A percentile compares a stretch with the other conserved stretches of the same genome.
Evolutionary conservation across 1,140 invertebrate genomes (phyloP).

Genomic region (Cydia amplana): DNA sequence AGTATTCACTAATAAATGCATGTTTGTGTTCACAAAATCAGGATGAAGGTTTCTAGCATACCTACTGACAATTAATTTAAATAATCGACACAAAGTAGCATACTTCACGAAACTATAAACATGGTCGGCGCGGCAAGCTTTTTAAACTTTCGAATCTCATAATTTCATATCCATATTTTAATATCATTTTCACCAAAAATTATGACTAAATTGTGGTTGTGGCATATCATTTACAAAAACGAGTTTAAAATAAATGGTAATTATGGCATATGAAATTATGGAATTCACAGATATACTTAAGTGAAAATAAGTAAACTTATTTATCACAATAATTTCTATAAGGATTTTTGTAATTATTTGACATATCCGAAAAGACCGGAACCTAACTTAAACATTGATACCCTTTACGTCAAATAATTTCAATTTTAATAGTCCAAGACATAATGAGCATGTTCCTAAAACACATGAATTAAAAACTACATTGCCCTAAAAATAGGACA

Average conservation of each 20-base stretch:
- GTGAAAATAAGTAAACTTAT: constrained; percentile 6
- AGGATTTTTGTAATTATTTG: neutral
- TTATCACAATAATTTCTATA: constrained; percentile 28
- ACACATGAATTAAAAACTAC: neutral
- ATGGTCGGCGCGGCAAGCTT: neutral
- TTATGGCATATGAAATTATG: neutral
- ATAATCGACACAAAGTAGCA: neutral
- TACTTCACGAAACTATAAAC: neutral
- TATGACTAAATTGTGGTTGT: neutral
- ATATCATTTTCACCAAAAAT: neutral
- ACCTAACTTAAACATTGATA: neutral
- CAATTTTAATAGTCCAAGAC: neutral
- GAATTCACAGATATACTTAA: neutral
- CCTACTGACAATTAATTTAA: neutral
- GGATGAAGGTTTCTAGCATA: neutral
- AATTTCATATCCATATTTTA: neutral
- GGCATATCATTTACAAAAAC: neutral
- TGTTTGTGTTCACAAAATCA: neutral
- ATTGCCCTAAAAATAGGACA: no score
- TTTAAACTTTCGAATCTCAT: neutral
- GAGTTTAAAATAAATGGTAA: neutral
- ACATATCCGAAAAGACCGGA: neutral
- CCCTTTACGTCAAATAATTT: neutral
- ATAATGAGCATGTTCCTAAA: neutral
- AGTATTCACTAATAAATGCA: neutral